A percentile compares a stretch with the other conserved stretches of the same genome.
Conservation (phyloP, 2,888 invertebrate species). For the Agriopis marginaria region DNA sequence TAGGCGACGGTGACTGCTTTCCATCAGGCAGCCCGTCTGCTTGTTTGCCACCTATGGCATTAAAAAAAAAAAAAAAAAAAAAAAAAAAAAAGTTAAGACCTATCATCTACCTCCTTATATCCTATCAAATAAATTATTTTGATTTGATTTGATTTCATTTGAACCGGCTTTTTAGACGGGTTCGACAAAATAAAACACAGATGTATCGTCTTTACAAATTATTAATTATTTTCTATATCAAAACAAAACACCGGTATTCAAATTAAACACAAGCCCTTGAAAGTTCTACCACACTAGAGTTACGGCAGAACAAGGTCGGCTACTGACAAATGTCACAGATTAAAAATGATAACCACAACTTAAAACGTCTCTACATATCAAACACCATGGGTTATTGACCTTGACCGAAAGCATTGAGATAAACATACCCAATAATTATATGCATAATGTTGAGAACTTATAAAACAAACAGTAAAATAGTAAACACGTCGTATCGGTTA, state of each 20-base stretch:
- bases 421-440: slow-evolving; percentile 3
- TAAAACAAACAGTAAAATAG: slow-evolving; percentile 16
- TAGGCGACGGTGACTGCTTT: too few species aligned
- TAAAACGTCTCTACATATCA: slow-evolving; percentile 1
- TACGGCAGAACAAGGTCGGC: slow-evolving; percentile 15
- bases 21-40: too few species aligned
- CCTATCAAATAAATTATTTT: too few species aligned
- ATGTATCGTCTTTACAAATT: too few species aligned
- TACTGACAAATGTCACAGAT: slow-evolving; percentile 9
- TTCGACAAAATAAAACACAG: neutral
- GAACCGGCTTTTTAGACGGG: too few species aligned
- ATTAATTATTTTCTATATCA: neutral
- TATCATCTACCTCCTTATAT: too few species aligned
- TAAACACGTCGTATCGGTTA: slow-evolving; percentile 5
- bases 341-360: neutral
- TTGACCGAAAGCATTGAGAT: slow-evolving; percentile 9
- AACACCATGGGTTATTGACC: slow-evolving; percentile 17
- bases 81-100: too few species aligned
- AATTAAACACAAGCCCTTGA: slow-evolving; percentile 13
- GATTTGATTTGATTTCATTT: too few species aligned
- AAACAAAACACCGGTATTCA: slow-evolving; percentile 15
- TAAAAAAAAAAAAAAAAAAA: too few species aligned
- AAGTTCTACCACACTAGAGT: slow-evolving; percentile 6
- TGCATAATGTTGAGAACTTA: slow-evolving; percentile 13
- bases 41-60: too few species aligned